phyloP scores from a whole-genome alignment of 23 tunicate genomes.

The Styela plicata region DNA sequence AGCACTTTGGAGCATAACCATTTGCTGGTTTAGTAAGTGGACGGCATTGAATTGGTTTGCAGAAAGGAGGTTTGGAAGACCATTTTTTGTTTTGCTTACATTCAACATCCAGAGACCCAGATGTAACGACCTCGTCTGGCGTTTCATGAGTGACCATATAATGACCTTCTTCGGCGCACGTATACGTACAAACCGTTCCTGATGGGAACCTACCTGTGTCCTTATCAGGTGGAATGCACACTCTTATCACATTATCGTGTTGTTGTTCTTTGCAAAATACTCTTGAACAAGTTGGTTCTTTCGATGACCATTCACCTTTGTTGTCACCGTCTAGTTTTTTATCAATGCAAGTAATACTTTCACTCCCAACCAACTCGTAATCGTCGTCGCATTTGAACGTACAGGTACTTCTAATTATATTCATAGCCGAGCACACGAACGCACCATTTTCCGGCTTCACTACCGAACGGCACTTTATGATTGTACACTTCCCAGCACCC shows the following conservation, averaged over 20 bases:
- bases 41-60: background rate
- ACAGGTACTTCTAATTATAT: background rate
- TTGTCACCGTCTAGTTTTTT: background rate
- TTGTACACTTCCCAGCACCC: background rate
- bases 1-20: background rate
- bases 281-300: background rate
- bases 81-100: background rate
- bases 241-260: background rate
- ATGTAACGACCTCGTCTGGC: background rate
- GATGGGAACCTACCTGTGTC: no score
- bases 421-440: background rate
- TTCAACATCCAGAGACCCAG: background rate
- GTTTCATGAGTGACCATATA: background rate
- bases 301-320: background rate
- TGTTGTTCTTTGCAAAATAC: background rate
- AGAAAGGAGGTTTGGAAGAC: background rate
- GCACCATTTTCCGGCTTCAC: background rate
- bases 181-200: background rate
- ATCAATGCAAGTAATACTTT: background rate
- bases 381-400: background rate
- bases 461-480: background rate
- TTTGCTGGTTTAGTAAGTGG: background rate
- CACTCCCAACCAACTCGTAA: background rate
- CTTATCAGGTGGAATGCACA: background rate
- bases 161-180: background rate